Evolutionary conservation across 2,113 vertebrate genomes (phyloP).

Genomic region (Potamarius usumacintae): DNA sequence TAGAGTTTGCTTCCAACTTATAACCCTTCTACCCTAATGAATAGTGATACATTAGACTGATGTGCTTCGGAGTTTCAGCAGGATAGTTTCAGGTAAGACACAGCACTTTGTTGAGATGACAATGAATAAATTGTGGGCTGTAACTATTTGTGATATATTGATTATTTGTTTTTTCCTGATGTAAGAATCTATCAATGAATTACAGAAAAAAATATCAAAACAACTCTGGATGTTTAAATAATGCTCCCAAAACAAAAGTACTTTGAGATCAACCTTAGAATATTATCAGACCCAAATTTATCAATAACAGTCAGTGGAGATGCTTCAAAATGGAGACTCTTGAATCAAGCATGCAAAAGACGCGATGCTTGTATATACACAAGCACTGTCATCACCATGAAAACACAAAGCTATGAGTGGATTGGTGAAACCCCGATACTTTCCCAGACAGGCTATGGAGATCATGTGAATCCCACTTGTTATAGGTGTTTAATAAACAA

Average conservation of each 20-base stretch:
- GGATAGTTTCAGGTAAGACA: not conserved
- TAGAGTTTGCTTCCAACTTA: conserved; percentile 10
- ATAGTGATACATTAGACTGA: not conserved
- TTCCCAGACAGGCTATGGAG: conserved; percentile 16
- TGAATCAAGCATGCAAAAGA: conserved; percentile 10
- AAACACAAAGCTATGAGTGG: conserved; percentile 10
- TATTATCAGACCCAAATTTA: conserved; percentile 19
- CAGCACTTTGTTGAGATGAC: not conserved
- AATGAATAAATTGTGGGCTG: not conserved
- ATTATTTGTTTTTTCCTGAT: not conserved
- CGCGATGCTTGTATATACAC: conserved; percentile 15
- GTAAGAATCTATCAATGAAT: not conserved
- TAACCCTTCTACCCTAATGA: conserved; percentile 14
- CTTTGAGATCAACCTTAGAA: not conserved
- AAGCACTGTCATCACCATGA: conserved; percentile 4
- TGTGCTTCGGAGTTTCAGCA: not conserved
- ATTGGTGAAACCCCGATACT: not conserved
- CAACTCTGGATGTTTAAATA: conserved; percentile 27
- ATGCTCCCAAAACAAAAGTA: not conserved
- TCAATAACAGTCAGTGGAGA: conserved; percentile 28
- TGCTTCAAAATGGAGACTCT: not conserved
- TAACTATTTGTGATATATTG: not conserved
- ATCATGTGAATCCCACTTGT: not conserved
- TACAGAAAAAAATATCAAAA: not conserved
- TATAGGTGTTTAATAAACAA: conserved; percentile 22